Conservation (phyloP, 2,113 vertebrate genomes). For the Arothron firmamentum region DNA sequence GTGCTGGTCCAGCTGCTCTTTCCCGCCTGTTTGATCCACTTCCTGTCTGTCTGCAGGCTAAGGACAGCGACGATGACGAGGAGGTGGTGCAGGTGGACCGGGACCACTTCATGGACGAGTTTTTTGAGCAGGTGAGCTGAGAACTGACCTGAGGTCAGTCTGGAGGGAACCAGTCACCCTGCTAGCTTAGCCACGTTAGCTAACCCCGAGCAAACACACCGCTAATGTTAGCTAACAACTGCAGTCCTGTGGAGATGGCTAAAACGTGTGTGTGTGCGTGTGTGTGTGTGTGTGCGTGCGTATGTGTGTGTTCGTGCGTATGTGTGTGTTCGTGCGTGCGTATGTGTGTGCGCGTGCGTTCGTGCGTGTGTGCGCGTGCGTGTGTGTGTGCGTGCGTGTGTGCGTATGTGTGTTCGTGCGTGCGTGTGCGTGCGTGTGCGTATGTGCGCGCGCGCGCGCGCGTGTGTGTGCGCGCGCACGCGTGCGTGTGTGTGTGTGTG, state of each 20-base stretch:
- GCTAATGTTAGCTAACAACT: no score
- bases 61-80: slow-evolving; percentile 94
- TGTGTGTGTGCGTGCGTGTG: background rate
- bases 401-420: no score
- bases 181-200: no score
- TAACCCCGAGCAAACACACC: no score
- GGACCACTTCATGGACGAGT: slow-evolving; percentile 95
- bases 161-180: no score
- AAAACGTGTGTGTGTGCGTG: background rate
- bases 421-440: background rate
- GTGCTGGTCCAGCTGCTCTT: background rate
- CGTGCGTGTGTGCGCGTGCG: slow-evolving; percentile 19
- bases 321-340: slow-evolving; percentile 6
- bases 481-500: slow-evolving; percentile 4
- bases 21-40: background rate
- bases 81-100: slow-evolving; percentile 91
- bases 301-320: slow-evolving; percentile 7
- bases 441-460: no score
- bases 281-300: slow-evolving; percentile 1
- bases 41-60: slow-evolving; percentile 73
- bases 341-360: slow-evolving; percentile 20
- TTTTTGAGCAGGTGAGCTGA: slow-evolving; percentile 93
- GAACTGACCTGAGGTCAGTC: no score
- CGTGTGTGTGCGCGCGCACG: background rate
- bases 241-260: no score